Evolutionary conservation across 2,113 vertebrate species (phyloP).

Genomic region (Ptychochromis oligacanthus): DNA sequence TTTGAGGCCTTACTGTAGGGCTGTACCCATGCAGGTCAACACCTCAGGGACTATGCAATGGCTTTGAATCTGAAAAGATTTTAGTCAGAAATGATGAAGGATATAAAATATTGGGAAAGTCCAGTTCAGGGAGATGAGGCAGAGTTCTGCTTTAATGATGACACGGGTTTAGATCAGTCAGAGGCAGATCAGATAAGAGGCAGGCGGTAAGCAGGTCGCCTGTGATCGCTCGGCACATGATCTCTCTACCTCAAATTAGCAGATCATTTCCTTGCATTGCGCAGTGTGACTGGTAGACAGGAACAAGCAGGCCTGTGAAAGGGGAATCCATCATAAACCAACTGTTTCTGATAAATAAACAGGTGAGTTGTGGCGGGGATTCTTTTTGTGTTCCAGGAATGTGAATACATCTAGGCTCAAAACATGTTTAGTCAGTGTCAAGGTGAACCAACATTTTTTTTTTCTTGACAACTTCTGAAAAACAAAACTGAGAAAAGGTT

Average conservation of each 20-base stretch:
- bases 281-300: neutral
- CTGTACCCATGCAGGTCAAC: neutral
- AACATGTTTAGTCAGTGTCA: conserved; percentile 13
- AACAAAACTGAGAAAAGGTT: conserved; percentile 91
- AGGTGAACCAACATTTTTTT: conserved; percentile 31
- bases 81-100: neutral
- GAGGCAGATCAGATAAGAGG: conserved; percentile 20
- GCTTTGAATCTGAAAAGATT: neutral
- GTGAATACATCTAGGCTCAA: conserved; percentile 19
- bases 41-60: neutral
- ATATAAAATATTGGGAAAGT: conserved; percentile 24
- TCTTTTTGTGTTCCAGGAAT: conserved; percentile 38
- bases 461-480: conserved; percentile 74
- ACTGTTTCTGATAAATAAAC: conserved; percentile 42
- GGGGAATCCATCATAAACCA: conserved; percentile 15
- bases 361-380: neutral
- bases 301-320: neutral
- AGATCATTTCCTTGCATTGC: conserved; percentile 8
- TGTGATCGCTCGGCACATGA: conserved; percentile 11
- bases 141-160: conserved; percentile 37
- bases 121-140: neutral
- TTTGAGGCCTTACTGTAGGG: neutral
- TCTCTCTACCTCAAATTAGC: conserved; percentile 26
- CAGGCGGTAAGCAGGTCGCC: neutral
- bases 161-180: conserved; percentile 5